A percentile compares a stretch with the other conserved stretches of the same genome.
These are phyloP conservation scores for Brachionus sp. DNA, from an alignment of 1,140 invertebrate genomes.

Conservation along the genomic window DNA sequence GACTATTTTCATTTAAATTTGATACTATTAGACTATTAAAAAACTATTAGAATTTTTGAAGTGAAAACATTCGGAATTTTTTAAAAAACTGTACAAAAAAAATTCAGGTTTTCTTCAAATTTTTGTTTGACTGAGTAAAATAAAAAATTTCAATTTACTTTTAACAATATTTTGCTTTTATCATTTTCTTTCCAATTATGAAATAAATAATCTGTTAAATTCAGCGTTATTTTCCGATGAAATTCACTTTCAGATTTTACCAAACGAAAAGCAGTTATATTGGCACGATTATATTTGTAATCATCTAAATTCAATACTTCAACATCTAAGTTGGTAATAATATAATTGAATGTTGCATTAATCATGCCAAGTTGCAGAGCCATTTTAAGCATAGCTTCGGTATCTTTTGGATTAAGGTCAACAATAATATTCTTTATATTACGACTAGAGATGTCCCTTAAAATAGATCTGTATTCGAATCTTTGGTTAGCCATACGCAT, in stretches of 20 bases:
- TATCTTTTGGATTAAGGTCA: slow-evolving; percentile 51
- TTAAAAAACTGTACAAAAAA: too few species aligned
- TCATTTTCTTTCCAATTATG: slow-evolving; percentile 25
- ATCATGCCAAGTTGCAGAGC: slow-evolving; percentile 59
- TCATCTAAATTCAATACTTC: slow-evolving; percentile 56
- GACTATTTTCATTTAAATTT: too few species aligned
- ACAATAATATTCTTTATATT: slow-evolving; percentile 51
- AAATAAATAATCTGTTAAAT: slow-evolving; percentile 39
- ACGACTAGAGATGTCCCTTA: slow-evolving; percentile 7
- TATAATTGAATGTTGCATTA: slow-evolving; percentile 56
- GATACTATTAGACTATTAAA: too few species aligned
- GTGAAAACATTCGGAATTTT: too few species aligned
- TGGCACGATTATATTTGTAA: slow-evolving; percentile 56
- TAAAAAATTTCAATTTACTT: neutral
- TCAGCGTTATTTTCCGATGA: slow-evolving; percentile 47
- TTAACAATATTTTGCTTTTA: neutral
- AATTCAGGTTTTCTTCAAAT: too few species aligned
- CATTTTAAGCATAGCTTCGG: slow-evolving; percentile 54
- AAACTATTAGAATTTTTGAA: too few species aligned
- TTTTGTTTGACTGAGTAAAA: neutral
- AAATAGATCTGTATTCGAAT: slow-evolving; percentile 14
- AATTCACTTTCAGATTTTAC: slow-evolving; percentile 50
- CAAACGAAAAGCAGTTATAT: slow-evolving; percentile 57
- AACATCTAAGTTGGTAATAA: slow-evolving; percentile 56
- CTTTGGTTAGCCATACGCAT: slow-evolving; percentile 36